Base-by-base conservation (phyloP, 2,113 vertebrate genomes). In the Tyto alba region DNA sequence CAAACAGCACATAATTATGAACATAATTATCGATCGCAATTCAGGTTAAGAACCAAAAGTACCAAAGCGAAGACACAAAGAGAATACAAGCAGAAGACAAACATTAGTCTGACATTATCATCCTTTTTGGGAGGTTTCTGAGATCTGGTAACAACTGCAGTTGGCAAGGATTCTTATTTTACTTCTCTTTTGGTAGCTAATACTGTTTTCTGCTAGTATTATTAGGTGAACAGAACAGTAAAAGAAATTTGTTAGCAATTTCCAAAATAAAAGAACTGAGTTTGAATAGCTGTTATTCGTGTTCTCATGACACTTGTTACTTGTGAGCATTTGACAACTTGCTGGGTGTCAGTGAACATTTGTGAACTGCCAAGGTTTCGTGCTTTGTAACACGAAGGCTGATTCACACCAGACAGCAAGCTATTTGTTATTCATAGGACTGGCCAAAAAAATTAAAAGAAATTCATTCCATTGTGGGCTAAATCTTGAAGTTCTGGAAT, bases 381-480 rank as follows among this genome's bases (percentile, higher is more conserved):
- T n/a, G 30, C 86, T 84, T 76, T 66, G 41, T 67, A 80, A 80
- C 67, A 62, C 0, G 17, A 60, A 76, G 43, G 68, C 57, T 91
- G 84, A 60, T 73, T 79, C 68, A 75, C 68, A 87, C 41, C 20
- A 93, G 85, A 81, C 60, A 93, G 63, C 25, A 81, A 87, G 19
- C 34, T 81, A 84, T 59, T 94, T 95, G 48, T 81, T 92, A 95
- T 81, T 89, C 87, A 75, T 8, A 82, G 66, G 18, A 87, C 69
- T 60, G 73, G 84, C 41, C 84, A 92, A 95, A 74, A 80, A 56
- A 91, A 69, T 66, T 66, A 80, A 88, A 96, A 90, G 36, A 87
- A 80, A 87, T 86, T 74, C 69, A 94, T 92, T 64, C 40, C 27
- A 56, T 17, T 68, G 43, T 3, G 2, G 63, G 56, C 56, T 91